Evolutionary conservation across 2,888 invertebrate species (phyloP).

Genomic region (Acanthococcus lagerstroemiae): DNA sequence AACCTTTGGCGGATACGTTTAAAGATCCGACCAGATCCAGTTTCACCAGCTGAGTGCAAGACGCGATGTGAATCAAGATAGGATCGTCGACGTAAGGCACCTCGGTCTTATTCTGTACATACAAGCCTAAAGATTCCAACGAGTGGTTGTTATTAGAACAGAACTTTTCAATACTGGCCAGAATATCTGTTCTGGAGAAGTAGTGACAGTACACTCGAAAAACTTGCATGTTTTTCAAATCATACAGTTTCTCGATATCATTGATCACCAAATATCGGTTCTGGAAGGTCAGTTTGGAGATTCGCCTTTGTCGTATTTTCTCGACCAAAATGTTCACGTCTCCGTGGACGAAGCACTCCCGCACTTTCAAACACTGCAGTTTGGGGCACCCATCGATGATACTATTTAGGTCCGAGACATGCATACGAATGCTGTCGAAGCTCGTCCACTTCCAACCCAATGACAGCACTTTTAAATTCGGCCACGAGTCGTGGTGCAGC

Average conservation of each 20-base stretch:
- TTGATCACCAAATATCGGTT: neutral
- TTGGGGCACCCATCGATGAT: conserved; percentile 1
- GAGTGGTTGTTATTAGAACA: neutral
- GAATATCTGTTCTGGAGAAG: too few relatives aligned
- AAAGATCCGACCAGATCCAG: neutral
- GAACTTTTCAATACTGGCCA: neutral
- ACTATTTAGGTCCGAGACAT: neutral
- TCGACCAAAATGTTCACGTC: neutral
- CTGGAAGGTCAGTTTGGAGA: neutral
- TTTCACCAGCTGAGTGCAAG: neutral
- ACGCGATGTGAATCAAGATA: neutral
- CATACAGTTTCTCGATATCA: conserved; percentile 5
- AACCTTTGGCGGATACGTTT: neutral
- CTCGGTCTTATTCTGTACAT: too few relatives aligned
- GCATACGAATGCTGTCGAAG: neutral
- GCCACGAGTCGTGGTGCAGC: neutral
- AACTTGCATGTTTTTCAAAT: conserved; percentile 1
- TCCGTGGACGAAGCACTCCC: conserved; percentile 2
- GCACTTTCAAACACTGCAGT: neutral
- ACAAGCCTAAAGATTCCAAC: conserved; percentile 1
- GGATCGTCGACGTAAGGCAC: neutral
- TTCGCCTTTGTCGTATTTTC: neutral
- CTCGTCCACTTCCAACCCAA: neutral
- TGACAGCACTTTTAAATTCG: conserved; percentile 2
- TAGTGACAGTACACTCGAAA: neutral